A percentile compares a stretch with the other conserved stretches of the same genome.
phyloP scores from a whole-genome alignment of 2,888 invertebrate genomes.

The Digitonthophagus gazella region DNA sequence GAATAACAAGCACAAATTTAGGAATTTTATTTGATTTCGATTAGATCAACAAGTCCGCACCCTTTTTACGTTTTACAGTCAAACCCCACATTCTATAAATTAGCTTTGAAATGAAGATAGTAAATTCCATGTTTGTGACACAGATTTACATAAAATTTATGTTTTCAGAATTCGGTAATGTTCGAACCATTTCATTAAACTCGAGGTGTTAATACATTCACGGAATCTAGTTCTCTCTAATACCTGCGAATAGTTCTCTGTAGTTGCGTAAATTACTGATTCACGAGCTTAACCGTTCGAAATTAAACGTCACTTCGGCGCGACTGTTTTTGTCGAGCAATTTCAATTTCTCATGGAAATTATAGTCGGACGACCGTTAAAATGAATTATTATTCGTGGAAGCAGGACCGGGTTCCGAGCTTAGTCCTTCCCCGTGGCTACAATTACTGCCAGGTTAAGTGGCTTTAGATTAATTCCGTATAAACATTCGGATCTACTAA shows the following conservation, averaged over 20 bases:
- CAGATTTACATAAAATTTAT: too few species aligned
- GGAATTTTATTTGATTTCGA: neutral
- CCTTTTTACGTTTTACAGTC: neutral
- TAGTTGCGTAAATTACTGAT: neutral
- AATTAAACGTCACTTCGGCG: neutral
- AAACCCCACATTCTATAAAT: too few species aligned
- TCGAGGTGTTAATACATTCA: neutral
- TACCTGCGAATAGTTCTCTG: neutral
- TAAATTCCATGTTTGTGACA: too few species aligned
- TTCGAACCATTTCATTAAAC: neutral
- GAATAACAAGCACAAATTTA: neutral
- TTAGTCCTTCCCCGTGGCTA: constrained; percentile 21
- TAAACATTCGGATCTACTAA: constrained; percentile 17
- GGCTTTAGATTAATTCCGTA: constrained; percentile 25
- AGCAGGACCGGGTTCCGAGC: too few species aligned
- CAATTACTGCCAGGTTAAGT: constrained; percentile 24
- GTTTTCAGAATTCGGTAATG: too few species aligned
- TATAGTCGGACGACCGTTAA: constrained; percentile 25
- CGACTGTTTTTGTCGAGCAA: constrained; percentile 26
- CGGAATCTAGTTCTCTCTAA: neutral
- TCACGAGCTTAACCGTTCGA: neutral
- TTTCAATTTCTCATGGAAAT: constrained; percentile 25
- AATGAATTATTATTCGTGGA: constrained; percentile 25
- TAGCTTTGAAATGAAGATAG: too few species aligned
- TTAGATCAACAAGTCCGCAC: neutral